A percentile compares a stretch with the other conserved stretches of the same genome.
Conservation (phyloP, 2,888 invertebrate species). For the Yponomeuta plumbellus region DNA sequence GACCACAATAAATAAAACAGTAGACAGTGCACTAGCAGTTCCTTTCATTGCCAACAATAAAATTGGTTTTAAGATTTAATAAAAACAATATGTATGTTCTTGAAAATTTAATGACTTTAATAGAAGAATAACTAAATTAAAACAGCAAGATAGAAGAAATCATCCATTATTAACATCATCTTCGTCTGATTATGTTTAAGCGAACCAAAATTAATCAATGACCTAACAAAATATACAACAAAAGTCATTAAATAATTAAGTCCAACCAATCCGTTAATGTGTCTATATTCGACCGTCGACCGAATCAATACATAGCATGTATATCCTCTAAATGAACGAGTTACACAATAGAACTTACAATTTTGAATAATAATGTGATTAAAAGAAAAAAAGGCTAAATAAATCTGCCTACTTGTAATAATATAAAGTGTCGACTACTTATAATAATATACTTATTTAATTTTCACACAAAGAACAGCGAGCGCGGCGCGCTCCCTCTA, state of each 20-base stretch:
- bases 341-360: constrained; percentile 74
- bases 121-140: constrained; percentile 77
- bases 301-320: constrained; percentile 59
- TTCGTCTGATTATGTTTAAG: constrained; percentile 66
- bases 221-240: constrained; percentile 78
- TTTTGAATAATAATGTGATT: constrained; percentile 76
- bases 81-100: constrained; percentile 56
- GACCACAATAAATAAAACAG: background rate
- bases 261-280: constrained; percentile 59
- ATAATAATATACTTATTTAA: constrained; percentile 67
- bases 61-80: constrained; percentile 20
- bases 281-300: constrained; percentile 51
- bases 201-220: constrained; percentile 74
- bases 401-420: constrained; percentile 76
- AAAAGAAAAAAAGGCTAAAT: constrained; percentile 72
- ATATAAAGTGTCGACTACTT: constrained; percentile 77
- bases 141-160: constrained; percentile 74
- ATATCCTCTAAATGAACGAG: constrained; percentile 67
- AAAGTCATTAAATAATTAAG: constrained; percentile 76
- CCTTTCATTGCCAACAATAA: background rate
- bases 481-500: constrained; percentile 31
- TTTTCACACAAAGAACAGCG: constrained; percentile 70
- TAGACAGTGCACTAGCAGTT: background rate
- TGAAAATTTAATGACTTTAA: constrained; percentile 77
- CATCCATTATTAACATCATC: constrained; percentile 69